A percentile compares a stretch with the other conserved stretches of the same genome.
These are phyloP conservation scores for Meiosimyza platycephala DNA, from an alignment of 2,888 invertebrate genomes.

Conservation along the genomic window DNA sequence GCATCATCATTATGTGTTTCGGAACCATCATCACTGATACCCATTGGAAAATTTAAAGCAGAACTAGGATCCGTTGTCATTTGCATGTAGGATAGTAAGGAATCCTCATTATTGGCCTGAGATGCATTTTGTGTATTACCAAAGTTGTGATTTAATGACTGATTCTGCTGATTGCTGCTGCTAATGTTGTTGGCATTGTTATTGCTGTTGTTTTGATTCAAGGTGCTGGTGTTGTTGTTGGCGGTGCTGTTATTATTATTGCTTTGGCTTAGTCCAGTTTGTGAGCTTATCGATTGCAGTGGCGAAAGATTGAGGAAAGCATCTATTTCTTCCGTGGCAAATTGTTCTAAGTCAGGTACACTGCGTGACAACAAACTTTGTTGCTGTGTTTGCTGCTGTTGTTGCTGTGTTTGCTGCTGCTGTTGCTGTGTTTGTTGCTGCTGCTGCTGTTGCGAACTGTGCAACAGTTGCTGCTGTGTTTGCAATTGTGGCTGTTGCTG, in stretches of 20 bases:
- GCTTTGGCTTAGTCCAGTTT: conserved; percentile 35
- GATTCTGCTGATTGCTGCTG: conserved; percentile 26
- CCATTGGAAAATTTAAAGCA: conserved; percentile 62
- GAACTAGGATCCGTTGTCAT: conserved; percentile 59
- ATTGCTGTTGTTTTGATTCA: conserved; percentile 37
- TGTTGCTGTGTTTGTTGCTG: conserved; percentile 35
- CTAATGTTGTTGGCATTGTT: conserved; percentile 25
- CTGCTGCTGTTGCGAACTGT: conserved; percentile 41
- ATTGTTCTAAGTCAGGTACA: conserved; percentile 53
- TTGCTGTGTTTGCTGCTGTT: conserved; percentile 48
- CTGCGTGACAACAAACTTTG: conserved; percentile 44
- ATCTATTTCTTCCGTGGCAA: conserved; percentile 62
- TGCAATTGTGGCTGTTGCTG: conserved; percentile 47
- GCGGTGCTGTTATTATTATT: conserved; percentile 42
- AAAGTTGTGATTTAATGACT: conserved; percentile 32
- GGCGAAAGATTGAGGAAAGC: conserved; percentile 62
- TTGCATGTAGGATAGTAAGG: conserved; percentile 65
- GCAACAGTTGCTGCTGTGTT: conserved; percentile 37
- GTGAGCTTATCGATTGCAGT: conserved; percentile 51
- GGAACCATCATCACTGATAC: conserved; percentile 59
- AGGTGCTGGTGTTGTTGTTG: conserved; percentile 40
- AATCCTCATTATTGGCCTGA: conserved; percentile 59
- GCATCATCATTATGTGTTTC: conserved; percentile 57
- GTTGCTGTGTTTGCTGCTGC: conserved; percentile 46
- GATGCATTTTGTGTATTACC: conserved; percentile 46